Evolutionary conservation across 2,113 vertebrate genomes (phyloP).

Genomic region (Lepus americanus): DNA sequence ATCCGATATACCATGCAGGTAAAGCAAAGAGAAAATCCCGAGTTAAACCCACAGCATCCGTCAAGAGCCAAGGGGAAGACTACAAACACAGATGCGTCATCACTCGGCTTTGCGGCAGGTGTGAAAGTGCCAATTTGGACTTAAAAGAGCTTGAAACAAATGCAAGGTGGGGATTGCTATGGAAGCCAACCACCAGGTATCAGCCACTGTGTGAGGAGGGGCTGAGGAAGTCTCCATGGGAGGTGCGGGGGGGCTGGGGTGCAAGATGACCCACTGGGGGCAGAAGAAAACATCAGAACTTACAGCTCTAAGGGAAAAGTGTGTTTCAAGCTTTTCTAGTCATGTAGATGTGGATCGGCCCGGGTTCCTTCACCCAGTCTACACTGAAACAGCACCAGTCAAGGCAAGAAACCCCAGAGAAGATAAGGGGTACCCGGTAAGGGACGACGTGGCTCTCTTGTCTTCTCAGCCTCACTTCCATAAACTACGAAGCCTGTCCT

Average conservation of each 20-base stretch:
- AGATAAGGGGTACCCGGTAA: background rate
- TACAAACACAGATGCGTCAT: conserved; percentile 24
- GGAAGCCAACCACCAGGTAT: background rate
- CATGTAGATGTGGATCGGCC: background rate
- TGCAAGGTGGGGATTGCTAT: background rate
- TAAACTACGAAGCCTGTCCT: background rate
- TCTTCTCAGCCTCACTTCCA: background rate
- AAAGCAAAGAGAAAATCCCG: conserved; percentile 15
- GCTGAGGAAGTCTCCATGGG: background rate
- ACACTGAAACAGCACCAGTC: background rate
- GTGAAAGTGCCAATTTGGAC: conserved; percentile 51
- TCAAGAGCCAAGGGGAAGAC: conserved; percentile 30
- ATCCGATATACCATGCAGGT: background rate
- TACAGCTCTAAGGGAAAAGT: background rate
- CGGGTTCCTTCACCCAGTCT: background rate
- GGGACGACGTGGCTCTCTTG: background rate
- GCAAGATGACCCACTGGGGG: background rate
- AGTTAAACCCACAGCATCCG: conserved; percentile 19
- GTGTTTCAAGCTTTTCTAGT: background rate
- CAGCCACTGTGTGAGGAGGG: background rate
- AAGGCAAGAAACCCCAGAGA: background rate
- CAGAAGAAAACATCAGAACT: background rate
- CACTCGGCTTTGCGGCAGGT: conserved; percentile 44
- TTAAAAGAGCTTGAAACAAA: conserved; percentile 60
- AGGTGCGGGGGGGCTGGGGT: background rate